Conservation (phyloP, 2,113 vertebrate species). For the Tiliqua scincoides region DNA sequence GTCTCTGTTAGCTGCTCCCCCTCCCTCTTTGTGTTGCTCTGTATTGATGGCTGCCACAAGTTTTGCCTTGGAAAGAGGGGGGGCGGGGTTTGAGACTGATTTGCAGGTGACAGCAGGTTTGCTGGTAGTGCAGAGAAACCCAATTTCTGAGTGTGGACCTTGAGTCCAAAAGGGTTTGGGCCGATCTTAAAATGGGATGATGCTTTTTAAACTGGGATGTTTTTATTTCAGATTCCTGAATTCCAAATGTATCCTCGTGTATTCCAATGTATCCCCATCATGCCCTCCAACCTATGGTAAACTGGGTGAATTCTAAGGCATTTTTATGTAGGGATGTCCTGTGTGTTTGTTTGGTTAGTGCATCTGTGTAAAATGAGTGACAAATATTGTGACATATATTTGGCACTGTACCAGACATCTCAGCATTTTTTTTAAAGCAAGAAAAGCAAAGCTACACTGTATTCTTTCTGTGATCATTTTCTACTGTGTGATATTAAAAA, state of each 20-base stretch:
- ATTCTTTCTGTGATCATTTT: background rate
- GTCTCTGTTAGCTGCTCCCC: too few species aligned
- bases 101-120: too few species aligned
- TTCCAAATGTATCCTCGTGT: background rate
- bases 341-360: background rate
- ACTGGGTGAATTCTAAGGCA: background rate
- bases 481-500: conserved; percentile 16
- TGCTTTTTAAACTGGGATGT: conserved; percentile 49
- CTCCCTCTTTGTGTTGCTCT: too few species aligned
- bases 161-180: background rate
- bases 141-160: background rate
- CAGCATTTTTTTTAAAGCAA: background rate
- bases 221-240: conserved; percentile 50
- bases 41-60: too few species aligned
- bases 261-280: background rate
- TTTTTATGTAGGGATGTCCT: background rate
- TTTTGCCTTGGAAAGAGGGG: too few species aligned
- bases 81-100: too few species aligned
- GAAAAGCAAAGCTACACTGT: background rate
- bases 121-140: background rate
- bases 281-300: background rate
- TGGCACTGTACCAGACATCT: background rate
- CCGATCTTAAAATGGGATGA: background rate
- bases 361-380: background rate
- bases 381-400: background rate